Evolutionary conservation across 2,797 vertebrate genomes (phyloP), one percentile per base, ranked within the genome.

Genomic region (Eurystomus glaucurus): DNA sequence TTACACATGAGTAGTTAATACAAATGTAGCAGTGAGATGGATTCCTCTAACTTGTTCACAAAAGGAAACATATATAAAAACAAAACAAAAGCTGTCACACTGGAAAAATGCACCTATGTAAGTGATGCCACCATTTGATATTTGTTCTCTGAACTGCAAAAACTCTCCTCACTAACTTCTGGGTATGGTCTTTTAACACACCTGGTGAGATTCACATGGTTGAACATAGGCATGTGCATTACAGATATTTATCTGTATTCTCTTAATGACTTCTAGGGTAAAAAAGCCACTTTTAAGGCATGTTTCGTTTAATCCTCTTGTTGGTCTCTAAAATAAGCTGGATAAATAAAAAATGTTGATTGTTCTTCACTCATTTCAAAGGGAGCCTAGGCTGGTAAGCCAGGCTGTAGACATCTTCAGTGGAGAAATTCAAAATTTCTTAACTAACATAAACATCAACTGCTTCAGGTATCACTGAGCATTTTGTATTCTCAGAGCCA

Each of bases 401-500:
- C 29, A 21, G 15, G 25, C 7, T 41, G 14, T 28, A 26, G 11
- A 22, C 1, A 20, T 19, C 25, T 41, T 1, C 6, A 45, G 19
- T 1, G 25, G 19, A 41, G 46, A 52, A 57, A 1, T 29, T 65
- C 13, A 57, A 55, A 65, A 48, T 18, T 5, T 10, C 55, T 58
- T 50, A 35, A 19, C 16, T 62, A 14, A n/a, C 0, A 1, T 26
- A 33, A 52, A 4, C 35, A 14, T 23, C 25, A 17, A 37, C 9
- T 50, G 20, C 11, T 68, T 55, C 23, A 46, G 26, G 1, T 77
- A 18, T 46, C 0, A 0, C 18, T 12, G 29, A 9, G 15, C 9
- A 23, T 74, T 92, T 68, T 71, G 6, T 39, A 22, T 41, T 45
- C 39, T 62, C 43, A 29, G 28, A 62, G 25, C 2, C 23, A 33